phyloP scores from a whole-genome alignment of 2,797 vertebrate genomes.

The Cyprinodon diabolis region DNA sequence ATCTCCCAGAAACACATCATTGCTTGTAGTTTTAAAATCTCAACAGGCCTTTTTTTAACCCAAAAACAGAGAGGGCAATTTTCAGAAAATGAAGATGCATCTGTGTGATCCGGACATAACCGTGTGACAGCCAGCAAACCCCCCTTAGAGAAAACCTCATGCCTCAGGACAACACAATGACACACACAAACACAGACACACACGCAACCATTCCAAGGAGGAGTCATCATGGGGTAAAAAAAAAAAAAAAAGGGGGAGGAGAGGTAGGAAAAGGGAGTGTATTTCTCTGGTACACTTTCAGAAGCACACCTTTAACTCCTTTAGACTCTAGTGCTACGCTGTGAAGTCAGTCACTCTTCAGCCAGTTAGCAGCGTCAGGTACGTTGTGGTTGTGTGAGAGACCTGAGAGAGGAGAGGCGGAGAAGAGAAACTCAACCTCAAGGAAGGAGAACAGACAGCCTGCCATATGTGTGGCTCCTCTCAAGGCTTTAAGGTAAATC shows the following conservation, averaged over 20 bases:
- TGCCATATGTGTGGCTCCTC: constrained; percentile 79
- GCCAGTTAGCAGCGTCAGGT: constrained; percentile 18
- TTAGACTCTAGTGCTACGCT: constrained; percentile 49
- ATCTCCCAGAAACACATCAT: constrained; percentile 22
- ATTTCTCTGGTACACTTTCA: constrained; percentile 54
- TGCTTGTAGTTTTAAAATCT: constrained; percentile 18
- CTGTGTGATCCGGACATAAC: constrained; percentile 77
- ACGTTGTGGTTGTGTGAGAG: constrained; percentile 46
- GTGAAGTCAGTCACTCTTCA: constrained; percentile 37
- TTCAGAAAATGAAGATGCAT: constrained; percentile 69
- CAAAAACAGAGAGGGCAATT: constrained; percentile 35
- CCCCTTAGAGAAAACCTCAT: constrained; percentile 55
- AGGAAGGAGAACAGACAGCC: constrained; percentile 47
- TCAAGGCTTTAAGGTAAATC: constrained; percentile 79
- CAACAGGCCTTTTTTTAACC: constrained; percentile 23
- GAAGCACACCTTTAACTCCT: constrained; percentile 67
- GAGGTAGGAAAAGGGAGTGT: constrained; percentile 66
- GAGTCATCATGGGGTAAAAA: constrained; percentile 66
- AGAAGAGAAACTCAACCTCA: constrained; percentile 35
- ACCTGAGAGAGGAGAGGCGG: constrained; percentile 33
- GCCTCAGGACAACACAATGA: constrained; percentile 50
- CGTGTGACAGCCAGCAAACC: constrained; percentile 66
- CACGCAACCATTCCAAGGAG: constrained; percentile 60
- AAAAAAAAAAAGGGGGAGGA: constrained; percentile 37
- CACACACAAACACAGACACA: constrained; percentile 21